Evolutionary conservation across 2,113 vertebrate species (phyloP).

Genomic region (Peromyscus californicus): DNA sequence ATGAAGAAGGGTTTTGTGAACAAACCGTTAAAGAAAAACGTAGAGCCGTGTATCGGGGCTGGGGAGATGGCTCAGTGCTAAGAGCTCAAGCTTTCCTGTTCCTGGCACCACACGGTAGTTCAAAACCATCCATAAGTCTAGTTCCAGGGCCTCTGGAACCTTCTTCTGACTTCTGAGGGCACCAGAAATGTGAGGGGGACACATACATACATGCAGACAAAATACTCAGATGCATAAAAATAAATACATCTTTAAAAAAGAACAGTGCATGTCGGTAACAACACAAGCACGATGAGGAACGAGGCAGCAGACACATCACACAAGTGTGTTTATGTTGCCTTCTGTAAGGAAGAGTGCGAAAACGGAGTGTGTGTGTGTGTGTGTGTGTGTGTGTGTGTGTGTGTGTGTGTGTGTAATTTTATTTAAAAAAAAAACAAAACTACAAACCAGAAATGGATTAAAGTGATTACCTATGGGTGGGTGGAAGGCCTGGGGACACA

Average conservation of each 20-base stretch:
- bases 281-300: not conserved
- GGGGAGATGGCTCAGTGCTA: not conserved
- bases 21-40: not conserved
- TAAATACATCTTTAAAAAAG: not conserved
- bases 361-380: not conserved
- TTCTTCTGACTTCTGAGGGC: not conserved
- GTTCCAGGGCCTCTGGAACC: not conserved
- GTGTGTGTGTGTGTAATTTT: not conserved
- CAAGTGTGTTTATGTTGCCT: accelerated
- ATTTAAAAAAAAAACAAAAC: not conserved
- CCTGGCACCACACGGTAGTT: not conserved
- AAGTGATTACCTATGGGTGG: not conserved
- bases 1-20: not conserved
- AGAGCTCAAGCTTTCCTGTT: not conserved
- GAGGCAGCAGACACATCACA: not conserved
- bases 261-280: not conserved
- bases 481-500: accelerated
- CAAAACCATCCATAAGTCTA: not conserved
- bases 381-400: not conserved
- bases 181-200: not conserved
- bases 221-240: not conserved
- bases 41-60: not conserved
- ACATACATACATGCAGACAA: not conserved
- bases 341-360: not conserved
- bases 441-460: not conserved